phyloP scores from a whole-genome alignment of 2,888 invertebrate species.

The Venustoraphidia nigricollis region DNA sequence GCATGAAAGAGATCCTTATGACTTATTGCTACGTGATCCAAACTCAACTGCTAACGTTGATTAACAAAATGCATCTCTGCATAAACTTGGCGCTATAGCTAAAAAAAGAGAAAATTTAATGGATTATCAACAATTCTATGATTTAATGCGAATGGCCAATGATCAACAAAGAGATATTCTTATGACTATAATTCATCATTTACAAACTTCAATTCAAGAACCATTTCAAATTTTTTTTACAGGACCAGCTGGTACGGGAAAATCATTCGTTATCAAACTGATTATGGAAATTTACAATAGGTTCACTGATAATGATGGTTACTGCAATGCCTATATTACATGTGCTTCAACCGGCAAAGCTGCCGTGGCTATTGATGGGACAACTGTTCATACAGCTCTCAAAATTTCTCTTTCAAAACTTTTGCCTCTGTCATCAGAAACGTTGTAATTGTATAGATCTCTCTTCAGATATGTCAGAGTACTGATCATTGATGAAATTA shows the following conservation, averaged over 20 bases:
- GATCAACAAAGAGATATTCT: constrained; percentile 13
- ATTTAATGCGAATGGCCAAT: constrained; percentile 14
- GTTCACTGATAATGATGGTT: constrained; percentile 19
- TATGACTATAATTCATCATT: constrained; percentile 9
- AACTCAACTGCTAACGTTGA: constrained; percentile 12
- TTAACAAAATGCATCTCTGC: constrained; percentile 12
- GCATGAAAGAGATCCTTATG: constrained; percentile 11
- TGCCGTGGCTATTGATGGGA: constrained; percentile 22
- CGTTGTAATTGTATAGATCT: constrained; percentile 11
- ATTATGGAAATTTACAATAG: constrained; percentile 26
- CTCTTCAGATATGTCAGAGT: constrained; percentile 16
- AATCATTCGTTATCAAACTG: constrained; percentile 22
- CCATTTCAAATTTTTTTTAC: constrained; percentile 14
- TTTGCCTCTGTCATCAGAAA: too few relatives aligned
- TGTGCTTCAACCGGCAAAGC: constrained; percentile 25
- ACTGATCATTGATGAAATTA: constrained; percentile 21
- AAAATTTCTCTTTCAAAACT: constrained; percentile 8
- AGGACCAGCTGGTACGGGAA: constrained; percentile 18
- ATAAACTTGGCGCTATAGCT: constrained; percentile 14
- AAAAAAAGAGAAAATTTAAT: constrained; percentile 15
- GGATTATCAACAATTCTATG: constrained; percentile 12
- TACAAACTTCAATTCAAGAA: constrained; percentile 9
- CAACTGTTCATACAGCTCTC: constrained; percentile 23
- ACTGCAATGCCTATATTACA: constrained; percentile 22
- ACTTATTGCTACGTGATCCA: constrained; percentile 10